Evolutionary conservation across 2,797 vertebrate genomes (phyloP).

Genomic region (Anolis apletophallus): DNA sequence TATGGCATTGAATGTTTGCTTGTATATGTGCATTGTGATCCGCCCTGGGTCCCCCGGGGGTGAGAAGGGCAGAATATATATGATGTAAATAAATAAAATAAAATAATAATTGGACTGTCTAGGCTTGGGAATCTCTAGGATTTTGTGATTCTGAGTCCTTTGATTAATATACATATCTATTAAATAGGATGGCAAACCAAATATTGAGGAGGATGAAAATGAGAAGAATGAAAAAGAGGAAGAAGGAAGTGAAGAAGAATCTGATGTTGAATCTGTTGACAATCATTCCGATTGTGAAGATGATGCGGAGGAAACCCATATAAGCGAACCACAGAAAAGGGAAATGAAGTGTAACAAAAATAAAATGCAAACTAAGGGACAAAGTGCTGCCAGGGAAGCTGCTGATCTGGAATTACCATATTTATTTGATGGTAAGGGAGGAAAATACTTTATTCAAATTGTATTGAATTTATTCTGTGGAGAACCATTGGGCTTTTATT

Average conservation of each 20-base stretch:
- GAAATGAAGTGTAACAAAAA: slow-evolving; percentile 1
- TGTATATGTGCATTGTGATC: no score
- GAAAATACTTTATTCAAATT: not conserved
- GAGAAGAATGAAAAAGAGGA: slow-evolving; percentile 49
- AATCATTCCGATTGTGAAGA: slow-evolving; percentile 76
- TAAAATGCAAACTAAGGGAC: slow-evolving; percentile 51
- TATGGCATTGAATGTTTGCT: no score
- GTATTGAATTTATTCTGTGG: rapidly evolving
- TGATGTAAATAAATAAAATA: no score
- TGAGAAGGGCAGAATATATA: no score
- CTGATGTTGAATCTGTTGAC: slow-evolving; percentile 77
- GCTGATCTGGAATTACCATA: slow-evolving; percentile 89
- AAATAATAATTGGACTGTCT: no score
- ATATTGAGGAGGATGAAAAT: slow-evolving; percentile 53
- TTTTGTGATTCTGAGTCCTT: not conserved
- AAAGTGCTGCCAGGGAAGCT: slow-evolving; percentile 71
- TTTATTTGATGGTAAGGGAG: slow-evolving; percentile 85
- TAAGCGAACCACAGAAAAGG: slow-evolving; percentile 26
- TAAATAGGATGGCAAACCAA: slow-evolving; percentile 87
- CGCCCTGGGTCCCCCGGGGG: no score
- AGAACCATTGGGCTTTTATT: not conserved
- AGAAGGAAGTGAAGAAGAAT: slow-evolving; percentile 63
- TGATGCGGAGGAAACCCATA: slow-evolving; percentile 65
- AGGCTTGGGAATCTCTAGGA: no score
- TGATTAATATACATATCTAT: not conserved